These are phyloP conservation scores for Doryteuthis pealeii DNA, from an alignment of 1,140 invertebrate genomes.

Conservation along the genomic window DNA sequence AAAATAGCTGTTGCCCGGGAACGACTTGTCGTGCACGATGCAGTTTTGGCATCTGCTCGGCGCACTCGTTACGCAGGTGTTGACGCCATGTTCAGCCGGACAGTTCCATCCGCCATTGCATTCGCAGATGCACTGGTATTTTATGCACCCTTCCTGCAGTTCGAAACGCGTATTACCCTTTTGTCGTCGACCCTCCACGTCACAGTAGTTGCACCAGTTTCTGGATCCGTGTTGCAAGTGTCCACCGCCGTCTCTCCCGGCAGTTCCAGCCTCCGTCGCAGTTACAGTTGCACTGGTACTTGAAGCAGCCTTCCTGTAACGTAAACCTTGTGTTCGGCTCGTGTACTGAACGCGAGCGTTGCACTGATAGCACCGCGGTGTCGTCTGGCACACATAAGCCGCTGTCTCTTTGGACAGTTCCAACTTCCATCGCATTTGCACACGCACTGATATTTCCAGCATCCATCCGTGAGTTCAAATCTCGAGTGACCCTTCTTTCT, in stretches of 20 bases:
- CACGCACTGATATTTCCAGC: slow-evolving; percentile 33
- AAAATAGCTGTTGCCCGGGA: slow-evolving; percentile 32
- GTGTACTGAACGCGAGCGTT: slow-evolving; percentile 15
- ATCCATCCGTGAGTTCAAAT: slow-evolving; percentile 32
- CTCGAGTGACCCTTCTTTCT: slow-evolving; percentile 22
- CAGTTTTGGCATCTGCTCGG: slow-evolving; percentile 5
- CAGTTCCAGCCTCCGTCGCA: slow-evolving; percentile 45
- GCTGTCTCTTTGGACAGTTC: slow-evolving; percentile 29
- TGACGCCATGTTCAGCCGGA: slow-evolving; percentile 11
- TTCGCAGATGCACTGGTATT: slow-evolving; percentile 35
- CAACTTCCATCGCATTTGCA: slow-evolving; percentile 40
- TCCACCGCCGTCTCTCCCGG: slow-evolving; percentile 16
- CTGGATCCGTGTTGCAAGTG: slow-evolving; percentile 15
- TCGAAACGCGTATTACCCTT: slow-evolving; percentile 34
- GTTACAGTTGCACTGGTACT: slow-evolving; percentile 38
- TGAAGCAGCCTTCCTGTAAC: slow-evolving; percentile 13
- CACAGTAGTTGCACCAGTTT: slow-evolving; percentile 16
- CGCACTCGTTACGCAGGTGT: background rate
- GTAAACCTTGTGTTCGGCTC: slow-evolving; percentile 19
- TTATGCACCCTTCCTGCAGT: slow-evolving; percentile 25
- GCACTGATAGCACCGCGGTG: slow-evolving; percentile 24
- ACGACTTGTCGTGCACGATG: slow-evolving; percentile 12
- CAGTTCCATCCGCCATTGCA: slow-evolving; percentile 41
- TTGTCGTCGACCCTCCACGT: slow-evolving; percentile 13
- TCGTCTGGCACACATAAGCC: slow-evolving; percentile 13